Evolutionary conservation across 1,140 invertebrate species (phyloP), one percentile per base, ranked within the genome.

Genomic region (Ladona fulva): DNA sequence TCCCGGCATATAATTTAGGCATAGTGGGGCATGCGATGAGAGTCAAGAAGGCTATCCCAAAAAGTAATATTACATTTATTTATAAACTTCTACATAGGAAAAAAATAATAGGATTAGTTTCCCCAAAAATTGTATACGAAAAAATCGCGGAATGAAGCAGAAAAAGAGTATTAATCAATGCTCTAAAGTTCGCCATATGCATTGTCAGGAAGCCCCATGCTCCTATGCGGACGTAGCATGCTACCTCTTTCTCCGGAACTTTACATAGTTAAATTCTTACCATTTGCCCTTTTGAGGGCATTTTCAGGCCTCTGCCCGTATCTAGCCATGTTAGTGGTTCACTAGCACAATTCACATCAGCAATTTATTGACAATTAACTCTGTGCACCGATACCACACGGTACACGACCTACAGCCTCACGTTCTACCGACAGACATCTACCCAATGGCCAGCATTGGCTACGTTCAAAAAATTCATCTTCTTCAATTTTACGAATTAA

Each of bases 301-400:
- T 98, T 98, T 89, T 98, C 97, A 79, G 97, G 96, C 85, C 95
- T 89, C 86, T 98, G 95, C 83, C 95, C 96, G 87, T 97, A 98
- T 82, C 95, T 89, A 82, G 97, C 94, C 96, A 98, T 94, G 24
- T 74, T 74, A 52, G 6, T 37, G 29, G 24, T 74, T 42, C 29
- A 19, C 42, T 24, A 16, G 25, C 42, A 24, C 76, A 42, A 76
- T 77, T 78, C 75, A 59, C 78, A 78, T 74, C 19, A 78, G 59
- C 25, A 76, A 25, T 25, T 52, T 24, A 25, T 42, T 73, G 19
- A 77, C 25, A 66, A 24, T 66, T 73, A 7, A 77, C 19, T 6
- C n/a, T 22, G 75, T 76, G 25, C 42, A 76, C n/a, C 29, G 29
- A 76, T 42, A 12, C 14, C n/a, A 66, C 14, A 19, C 14, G 52